Evolutionary conservation across 2,888 invertebrate genomes (phyloP).

Genomic region (Rhagium mordax): DNA sequence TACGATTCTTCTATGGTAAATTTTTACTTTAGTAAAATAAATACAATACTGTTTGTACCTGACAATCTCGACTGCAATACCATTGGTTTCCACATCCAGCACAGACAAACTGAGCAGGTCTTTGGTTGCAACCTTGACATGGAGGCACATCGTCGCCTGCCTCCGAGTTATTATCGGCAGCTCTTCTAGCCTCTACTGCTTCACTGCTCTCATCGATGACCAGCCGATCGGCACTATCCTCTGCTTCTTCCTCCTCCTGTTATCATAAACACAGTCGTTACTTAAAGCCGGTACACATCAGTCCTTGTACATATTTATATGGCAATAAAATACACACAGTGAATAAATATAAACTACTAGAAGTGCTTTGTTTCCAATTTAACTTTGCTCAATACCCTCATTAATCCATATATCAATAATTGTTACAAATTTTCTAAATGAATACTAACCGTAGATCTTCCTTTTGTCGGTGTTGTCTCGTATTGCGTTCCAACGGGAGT

Average conservation of each 20-base stretch:
- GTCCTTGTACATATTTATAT: too few relatives aligned
- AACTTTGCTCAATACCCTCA: too few relatives aligned
- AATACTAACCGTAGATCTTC: constrained; percentile 45
- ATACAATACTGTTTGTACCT: constrained; percentile 74
- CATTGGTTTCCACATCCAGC: constrained; percentile 94
- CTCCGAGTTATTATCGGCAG: constrained; percentile 67
- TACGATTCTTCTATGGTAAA: not conserved
- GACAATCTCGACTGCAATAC: constrained; percentile 95
- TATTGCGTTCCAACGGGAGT: constrained; percentile 72
- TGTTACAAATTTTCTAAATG: too few relatives aligned
- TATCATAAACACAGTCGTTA: too few relatives aligned
- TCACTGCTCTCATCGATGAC: constrained; percentile 76
- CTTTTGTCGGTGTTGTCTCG: constrained; percentile 53
- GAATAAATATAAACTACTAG: too few relatives aligned
- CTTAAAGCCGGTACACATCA: too few relatives aligned
- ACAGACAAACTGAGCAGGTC: constrained; percentile 89
- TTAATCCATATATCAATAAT: too few relatives aligned
- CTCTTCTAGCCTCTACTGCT: constrained; percentile 60
- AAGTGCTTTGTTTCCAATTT: too few relatives aligned
- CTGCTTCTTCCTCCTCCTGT: constrained; percentile 73
- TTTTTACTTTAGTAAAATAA: not conserved
- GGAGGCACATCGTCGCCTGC: constrained; percentile 76
- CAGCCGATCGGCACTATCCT: constrained; percentile 76
- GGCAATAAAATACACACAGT: too few relatives aligned
- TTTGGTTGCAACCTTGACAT: constrained; percentile 89